Evolutionary conservation across 2,888 invertebrate genomes (phyloP).

Genomic region (Dryococelus australis): DNA sequence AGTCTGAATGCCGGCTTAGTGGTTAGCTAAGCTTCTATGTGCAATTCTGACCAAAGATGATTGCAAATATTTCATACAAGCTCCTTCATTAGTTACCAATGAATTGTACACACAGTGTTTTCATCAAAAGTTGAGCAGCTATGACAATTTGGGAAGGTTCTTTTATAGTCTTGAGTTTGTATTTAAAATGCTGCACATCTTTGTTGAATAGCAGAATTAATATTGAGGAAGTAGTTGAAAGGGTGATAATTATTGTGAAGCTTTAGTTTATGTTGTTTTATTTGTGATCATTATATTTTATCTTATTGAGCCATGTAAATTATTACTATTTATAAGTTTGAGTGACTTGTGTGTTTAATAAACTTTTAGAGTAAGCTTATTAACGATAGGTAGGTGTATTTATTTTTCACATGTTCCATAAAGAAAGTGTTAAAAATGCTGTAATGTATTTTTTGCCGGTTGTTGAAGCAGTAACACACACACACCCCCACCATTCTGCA

Average conservation of each 20-base stretch:
- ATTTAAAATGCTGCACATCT: neutral
- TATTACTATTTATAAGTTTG: conserved; percentile 7
- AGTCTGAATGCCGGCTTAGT: conserved; percentile 37
- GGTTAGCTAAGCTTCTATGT: conserved; percentile 32
- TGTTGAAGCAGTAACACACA: neutral
- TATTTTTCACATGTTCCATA: neutral
- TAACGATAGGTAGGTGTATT: neutral
- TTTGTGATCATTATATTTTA: neutral
- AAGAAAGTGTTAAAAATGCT: neutral
- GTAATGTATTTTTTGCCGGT: neutral
- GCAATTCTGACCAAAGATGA: conserved; percentile 34
- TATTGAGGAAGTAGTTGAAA: neutral
- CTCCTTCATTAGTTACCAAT: neutral
- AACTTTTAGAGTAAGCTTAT: neutral
- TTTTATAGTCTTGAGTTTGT: neutral
- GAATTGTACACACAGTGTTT: neutral
- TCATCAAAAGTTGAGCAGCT: neutral
- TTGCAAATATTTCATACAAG: neutral
- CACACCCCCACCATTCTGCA: neutral
- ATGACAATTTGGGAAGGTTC: neutral
- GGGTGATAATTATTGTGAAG: neutral
- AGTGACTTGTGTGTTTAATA: neutral
- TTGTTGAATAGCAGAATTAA: neutral
- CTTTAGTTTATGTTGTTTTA: neutral
- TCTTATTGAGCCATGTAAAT: neutral